Evolutionary conservation across 2,113 vertebrate species (phyloP).

Genomic region (Melanostigma gelatinosum): DNA sequence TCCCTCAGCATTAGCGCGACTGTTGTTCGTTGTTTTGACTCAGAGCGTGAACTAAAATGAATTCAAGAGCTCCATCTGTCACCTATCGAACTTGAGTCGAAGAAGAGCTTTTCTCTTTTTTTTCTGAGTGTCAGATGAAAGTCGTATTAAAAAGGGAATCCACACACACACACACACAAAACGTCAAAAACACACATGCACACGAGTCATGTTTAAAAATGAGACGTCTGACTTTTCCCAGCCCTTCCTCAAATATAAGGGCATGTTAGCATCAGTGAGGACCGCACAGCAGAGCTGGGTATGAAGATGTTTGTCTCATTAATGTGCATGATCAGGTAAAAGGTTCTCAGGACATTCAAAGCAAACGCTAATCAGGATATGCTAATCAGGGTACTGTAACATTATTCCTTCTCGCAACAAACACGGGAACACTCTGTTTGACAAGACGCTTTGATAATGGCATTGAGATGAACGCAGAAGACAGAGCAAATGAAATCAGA

Average conservation of each 20-base stretch:
- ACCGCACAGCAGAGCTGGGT: not conserved
- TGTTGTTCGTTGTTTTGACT: slow-evolving; percentile 51
- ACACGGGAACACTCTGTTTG: slow-evolving; percentile 13
- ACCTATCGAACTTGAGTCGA: slow-evolving; percentile 3
- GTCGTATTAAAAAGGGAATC: slow-evolving; percentile 17
- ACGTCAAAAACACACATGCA: slow-evolving; percentile 29
- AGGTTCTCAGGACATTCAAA: slow-evolving; percentile 20
- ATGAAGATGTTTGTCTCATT: not conserved
- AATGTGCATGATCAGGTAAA: slow-evolving; percentile 2
- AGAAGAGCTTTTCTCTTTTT: slow-evolving; percentile 17
- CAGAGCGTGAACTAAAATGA: slow-evolving; percentile 39
- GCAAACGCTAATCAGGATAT: slow-evolving; percentile 37
- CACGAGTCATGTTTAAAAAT: slow-evolving; percentile 19
- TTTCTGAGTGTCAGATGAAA: slow-evolving; percentile 31
- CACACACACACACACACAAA: not conserved
- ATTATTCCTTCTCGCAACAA: slow-evolving; percentile 26
- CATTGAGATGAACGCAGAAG: slow-evolving; percentile 58
- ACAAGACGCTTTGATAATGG: slow-evolving; percentile 41
- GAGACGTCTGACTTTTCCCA: not conserved
- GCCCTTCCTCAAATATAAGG: slow-evolving; percentile 4
- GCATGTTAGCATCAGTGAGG: not conserved
- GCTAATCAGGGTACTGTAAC: slow-evolving; percentile 38
- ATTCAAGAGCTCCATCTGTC: slow-evolving; percentile 49
- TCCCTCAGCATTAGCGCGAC: not conserved
- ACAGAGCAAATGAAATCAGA: slow-evolving; percentile 64